Evolutionary conservation across 2,888 invertebrate species (phyloP), one percentile per base, ranked within the genome.

Genomic region (Phlogophora meticulosa): DNA sequence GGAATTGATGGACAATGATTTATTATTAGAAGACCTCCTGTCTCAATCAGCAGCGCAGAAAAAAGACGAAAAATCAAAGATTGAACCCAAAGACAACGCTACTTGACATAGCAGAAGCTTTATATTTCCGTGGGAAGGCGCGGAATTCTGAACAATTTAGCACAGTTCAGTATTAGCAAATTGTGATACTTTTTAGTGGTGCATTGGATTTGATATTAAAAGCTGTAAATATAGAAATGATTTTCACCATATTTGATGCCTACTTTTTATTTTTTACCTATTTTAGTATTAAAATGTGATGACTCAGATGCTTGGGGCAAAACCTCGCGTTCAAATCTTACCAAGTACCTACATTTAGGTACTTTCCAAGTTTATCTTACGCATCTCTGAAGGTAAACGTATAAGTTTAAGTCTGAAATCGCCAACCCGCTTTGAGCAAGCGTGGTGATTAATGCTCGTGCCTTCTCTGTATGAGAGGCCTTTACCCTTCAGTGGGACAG

Each of bases 121-220:
- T 72, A 90, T 92, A 83, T 92, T 93, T 85, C 88, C 86, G 62
- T 92, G 91, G 92, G 92, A 92, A 58, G 78, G 80, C 32, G 59
- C 82, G 52, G 80, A 81, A 34, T 78, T 77, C 83, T 91, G 79
- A 90, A 81, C 69, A 70, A 62, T 67, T 67, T 60, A 64, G 70
- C 76, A 69, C 90, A 85, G 83, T 85, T 91, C 94, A 94, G 94
- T 94, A 94, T 94, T 94, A 94, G 86, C 69, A 85, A 77, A 87
- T 81, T 91, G 90, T 91, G 90, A 90, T 90, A 89, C 74, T 81
- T 86, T 83, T 84, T 77, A 81, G 78, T 85, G 87, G 86, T 87
- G 85, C 86, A 85, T 82, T 82, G 72, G 67, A 78, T 67, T 73
- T 78, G 76, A 65, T 75, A 80, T 74, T 72, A 65, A 76, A 73